phyloP scores from a whole-genome alignment of 1,140 invertebrate genomes.

The Capitella teleta region DNA sequence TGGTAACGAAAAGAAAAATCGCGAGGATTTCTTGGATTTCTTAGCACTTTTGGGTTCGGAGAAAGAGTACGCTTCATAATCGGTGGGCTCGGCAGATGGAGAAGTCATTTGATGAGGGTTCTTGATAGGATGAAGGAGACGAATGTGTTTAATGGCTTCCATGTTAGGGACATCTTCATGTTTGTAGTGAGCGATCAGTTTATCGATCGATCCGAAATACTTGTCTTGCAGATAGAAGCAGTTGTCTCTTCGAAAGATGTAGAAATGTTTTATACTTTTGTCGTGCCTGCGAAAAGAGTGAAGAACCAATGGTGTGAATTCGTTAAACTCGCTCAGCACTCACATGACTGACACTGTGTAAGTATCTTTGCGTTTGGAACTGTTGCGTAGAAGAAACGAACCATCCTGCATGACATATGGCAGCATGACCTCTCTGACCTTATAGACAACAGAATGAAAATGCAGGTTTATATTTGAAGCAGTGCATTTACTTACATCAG shows the following conservation, averaged over 20 bases:
- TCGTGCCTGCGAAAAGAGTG: conserved; percentile 3
- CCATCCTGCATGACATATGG: conserved; percentile 7
- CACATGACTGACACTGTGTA: conserved; percentile 8
- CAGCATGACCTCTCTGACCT: conserved; percentile 5
- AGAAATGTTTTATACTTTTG: conserved; percentile 8
- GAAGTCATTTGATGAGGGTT: not conserved
- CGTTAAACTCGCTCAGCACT: not conserved
- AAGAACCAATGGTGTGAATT: not conserved
- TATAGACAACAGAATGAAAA: too few relatives aligned
- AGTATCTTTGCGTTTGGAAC: not conserved
- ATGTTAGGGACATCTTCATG: conserved; percentile 7
- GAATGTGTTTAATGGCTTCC: conserved; percentile 5
- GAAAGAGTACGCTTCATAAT: not conserved
- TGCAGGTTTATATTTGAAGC: too few relatives aligned
- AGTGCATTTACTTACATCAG: too few relatives aligned
- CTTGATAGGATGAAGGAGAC: not conserved
- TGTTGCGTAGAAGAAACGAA: conserved; percentile 5
- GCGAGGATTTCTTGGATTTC: too few relatives aligned
- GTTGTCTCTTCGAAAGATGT: not conserved
- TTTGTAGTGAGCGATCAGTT: conserved; percentile 6
- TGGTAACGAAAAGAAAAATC: too few relatives aligned
- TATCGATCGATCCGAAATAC: not conserved
- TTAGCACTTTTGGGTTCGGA: not conserved
- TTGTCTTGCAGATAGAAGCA: conserved; percentile 6
- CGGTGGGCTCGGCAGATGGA: not conserved